Evolutionary conservation across 2,113 vertebrate species (phyloP), one percentile per base, ranked within the genome.

Genomic region (Cinclus mexicanus): DNA sequence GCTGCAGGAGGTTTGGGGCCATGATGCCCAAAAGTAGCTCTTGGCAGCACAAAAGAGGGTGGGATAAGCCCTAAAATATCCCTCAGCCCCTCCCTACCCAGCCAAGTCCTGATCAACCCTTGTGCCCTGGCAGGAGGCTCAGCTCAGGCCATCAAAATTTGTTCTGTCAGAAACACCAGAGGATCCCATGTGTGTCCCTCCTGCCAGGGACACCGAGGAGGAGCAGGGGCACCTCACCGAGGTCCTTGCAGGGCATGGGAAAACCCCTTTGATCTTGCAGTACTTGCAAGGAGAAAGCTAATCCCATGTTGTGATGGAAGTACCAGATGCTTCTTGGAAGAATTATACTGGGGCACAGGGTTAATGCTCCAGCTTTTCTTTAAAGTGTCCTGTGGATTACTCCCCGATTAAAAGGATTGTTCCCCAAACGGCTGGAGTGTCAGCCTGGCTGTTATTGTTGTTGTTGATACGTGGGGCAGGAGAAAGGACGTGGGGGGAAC

Each of bases 341-440:
- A 97, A 97, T 97, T 97, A 96, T 79, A 94, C 97, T 85, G 94
- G 97, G 96, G 94, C 96, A 97, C 74, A 91, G 96, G 97, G 97
- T 97, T 97, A 98, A 98, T 97, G 96, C 97, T 86, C 44, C 69
- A 89, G 95, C 93, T 97, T 98, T 95, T 97, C 96, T 97, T 96
- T 95, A 97, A 97, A 96, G 97, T 92, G 91, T 97, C 90, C 97
- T 18, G 83, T 83, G 93, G 96, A 97, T 97, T 97, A 97, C 95
- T 92, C 87, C 68, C 90, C 71, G 95, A 96, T 97, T 98, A 97
- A 94, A 96, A 96, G 87, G 97, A 97, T 95, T 96, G 94, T 96
- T 94, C 84, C 82, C 92, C 64, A 47, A 95, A 91, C 41, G 39
- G 87, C 79, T 44, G 83, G n/a, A 88, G 93, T 90, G 86, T 96